A percentile compares a stretch with the other conserved stretches of the same genome.
Evolutionary conservation across 2,113 vertebrate genomes (phyloP).

Genomic region (Asarcornis scutulata): DNA sequence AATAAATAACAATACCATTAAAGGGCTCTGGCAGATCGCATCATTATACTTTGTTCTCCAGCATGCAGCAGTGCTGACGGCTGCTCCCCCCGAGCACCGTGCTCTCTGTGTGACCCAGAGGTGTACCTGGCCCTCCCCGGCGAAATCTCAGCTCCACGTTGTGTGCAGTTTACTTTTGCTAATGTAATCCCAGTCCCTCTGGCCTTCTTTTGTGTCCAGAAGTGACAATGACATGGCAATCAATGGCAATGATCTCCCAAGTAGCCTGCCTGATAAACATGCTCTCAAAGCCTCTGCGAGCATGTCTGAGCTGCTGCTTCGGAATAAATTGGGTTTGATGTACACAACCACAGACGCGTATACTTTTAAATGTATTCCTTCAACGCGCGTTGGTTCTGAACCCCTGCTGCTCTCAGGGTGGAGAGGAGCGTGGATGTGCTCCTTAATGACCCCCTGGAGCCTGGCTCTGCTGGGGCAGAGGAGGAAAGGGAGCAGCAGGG

Average conservation of each 20-base stretch:
- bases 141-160: not conserved
- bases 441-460: not conserved
- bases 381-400: not conserved
- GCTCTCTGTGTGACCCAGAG: rapidly evolving
- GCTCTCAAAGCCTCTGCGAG: not conserved
- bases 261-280: conserved; percentile 44
- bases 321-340: conserved; percentile 42
- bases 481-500: not conserved
- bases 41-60: rapidly evolving
- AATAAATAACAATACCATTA: not conserved
- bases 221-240: conserved; percentile 59
- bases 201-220: not conserved
- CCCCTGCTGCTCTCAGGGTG: not conserved
- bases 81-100: rapidly evolving
- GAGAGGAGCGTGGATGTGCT: not conserved
- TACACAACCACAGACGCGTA: not conserved
- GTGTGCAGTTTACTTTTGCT: not conserved
- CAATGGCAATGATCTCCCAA: conserved; percentile 52
- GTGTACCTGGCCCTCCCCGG: not conserved
- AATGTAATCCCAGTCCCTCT: not conserved
- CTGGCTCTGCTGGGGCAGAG: rapidly evolving
- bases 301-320: not conserved
- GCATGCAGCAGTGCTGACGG: not conserved
- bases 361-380: not conserved
- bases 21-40: not conserved